Evolutionary conservation across 1,140 invertebrate genomes (phyloP).

Genomic region (Acromyrmex echinatior): DNA sequence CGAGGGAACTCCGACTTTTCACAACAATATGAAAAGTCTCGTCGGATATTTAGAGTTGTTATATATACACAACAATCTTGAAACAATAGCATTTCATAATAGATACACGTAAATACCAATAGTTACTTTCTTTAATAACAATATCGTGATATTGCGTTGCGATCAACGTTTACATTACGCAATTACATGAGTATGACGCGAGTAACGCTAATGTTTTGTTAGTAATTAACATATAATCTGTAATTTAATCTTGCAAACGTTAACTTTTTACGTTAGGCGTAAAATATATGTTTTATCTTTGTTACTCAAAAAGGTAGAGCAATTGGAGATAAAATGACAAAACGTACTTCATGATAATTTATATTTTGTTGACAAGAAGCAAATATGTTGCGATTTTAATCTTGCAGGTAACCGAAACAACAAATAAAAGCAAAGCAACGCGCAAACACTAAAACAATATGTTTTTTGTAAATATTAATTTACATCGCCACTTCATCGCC

Average conservation of each 20-base stretch:
- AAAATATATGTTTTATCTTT: background rate
- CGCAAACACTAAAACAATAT: background rate
- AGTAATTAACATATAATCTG: constrained; percentile 14
- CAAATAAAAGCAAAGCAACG: background rate
- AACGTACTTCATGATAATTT: background rate
- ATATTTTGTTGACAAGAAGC: background rate
- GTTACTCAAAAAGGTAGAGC: background rate
- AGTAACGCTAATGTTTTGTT: background rate
- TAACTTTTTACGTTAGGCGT: background rate
- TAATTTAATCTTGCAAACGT: background rate
- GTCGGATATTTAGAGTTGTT: constrained; percentile 44
- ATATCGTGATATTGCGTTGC: constrained; percentile 1
- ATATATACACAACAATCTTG: background rate
- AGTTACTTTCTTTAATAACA: constrained; percentile 5
- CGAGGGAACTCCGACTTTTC: constrained; percentile 20
- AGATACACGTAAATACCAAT: background rate
- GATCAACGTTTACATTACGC: background rate
- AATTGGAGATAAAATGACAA: background rate
- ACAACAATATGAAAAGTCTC: constrained; percentile 48
- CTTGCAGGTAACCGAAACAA: background rate
- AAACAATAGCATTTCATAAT: constrained; percentile 30
- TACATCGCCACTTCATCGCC: background rate
- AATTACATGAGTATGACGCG: background rate
- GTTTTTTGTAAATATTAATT: constrained; percentile 17
- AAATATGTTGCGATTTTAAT: constrained; percentile 14